Evolutionary conservation across 2,888 invertebrate genomes (phyloP), one percentile per base, ranked within the genome.

Genomic region (Drosophila subsilvestris): DNA sequence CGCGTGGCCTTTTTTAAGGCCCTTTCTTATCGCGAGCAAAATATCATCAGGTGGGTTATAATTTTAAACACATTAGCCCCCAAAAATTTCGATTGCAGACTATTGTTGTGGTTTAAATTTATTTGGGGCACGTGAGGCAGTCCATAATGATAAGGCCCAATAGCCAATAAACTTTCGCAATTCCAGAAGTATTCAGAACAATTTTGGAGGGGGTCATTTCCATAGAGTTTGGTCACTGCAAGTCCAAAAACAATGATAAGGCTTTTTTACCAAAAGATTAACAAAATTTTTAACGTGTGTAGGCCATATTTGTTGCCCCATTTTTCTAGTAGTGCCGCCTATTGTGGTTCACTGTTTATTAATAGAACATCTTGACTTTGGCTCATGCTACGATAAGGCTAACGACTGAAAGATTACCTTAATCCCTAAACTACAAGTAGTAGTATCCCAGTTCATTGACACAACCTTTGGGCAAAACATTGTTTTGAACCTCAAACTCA

Each of bases 401-500:
- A 12, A 32, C 12, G 32, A 42, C 9, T 5, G 42, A 63, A 1
- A 61, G 45, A 70, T 70, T 48, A 57, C 29, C 10, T 42, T 12
- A 18, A 59, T 51, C 43, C 20, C 62, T 62, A 43, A 25, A 43
- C 42, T 14, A 37, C 14, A 3, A 27, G 27, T 6, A 54, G 18
- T 49, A 22, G 51, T 27, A 48, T 48, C 29, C 37, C 57, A 42
- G 55, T 68, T 73, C 77, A 73, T 79, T 80, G 81, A 69, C 70
- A 73, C 79, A 82, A 74, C 55, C 62, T 80, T 71, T 59, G 60
- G 25, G 48, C 55, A 60, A 63, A 37, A 48, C 55, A 60, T 58
- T 71, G 48, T 70, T 58, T 67, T 68, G 67, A 67, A 67, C 58
- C 42, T 44, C n/a, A 37, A 7, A 47, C 27, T 68, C 67, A 82